Evolutionary conservation across 2,113 vertebrate species (phyloP).

Genomic region (Crypturellus undulatus): DNA sequence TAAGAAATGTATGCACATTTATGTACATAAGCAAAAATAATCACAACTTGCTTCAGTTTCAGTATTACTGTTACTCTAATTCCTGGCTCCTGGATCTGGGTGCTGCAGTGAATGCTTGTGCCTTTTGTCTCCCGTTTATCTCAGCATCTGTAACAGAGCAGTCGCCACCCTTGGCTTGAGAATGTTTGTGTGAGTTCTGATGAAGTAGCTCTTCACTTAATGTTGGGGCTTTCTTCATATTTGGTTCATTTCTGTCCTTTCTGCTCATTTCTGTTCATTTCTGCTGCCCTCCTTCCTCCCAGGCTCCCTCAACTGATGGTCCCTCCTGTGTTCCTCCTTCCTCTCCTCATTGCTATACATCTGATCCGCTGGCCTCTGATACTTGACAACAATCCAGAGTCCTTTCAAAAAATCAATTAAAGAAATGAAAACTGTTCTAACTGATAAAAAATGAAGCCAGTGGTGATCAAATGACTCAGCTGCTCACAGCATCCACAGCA

Average conservation of each 20-base stretch:
- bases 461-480: neutral
- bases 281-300: neutral
- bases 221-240: neutral
- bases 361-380: neutral
- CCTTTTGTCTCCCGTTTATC: neutral
- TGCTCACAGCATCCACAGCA: neutral
- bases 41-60: neutral
- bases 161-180: neutral
- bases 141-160: neutral
- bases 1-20: neutral
- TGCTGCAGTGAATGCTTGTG: neutral
- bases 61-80: neutral
- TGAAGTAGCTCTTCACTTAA: neutral
- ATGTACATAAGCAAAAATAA: neutral
- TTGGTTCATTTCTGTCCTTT: neutral
- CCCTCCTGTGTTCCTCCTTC: neutral
- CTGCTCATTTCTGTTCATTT: no score
- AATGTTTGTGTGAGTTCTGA: accelerated
- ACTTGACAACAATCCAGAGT: neutral
- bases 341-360: neutral
- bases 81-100: neutral
- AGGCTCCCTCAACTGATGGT: neutral
- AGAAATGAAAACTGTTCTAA: neutral
- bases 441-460: neutral
- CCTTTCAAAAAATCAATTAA: neutral